Evolutionary conservation across 1,140 invertebrate species (phyloP).

Genomic region (Heliconius melpomene): DNA sequence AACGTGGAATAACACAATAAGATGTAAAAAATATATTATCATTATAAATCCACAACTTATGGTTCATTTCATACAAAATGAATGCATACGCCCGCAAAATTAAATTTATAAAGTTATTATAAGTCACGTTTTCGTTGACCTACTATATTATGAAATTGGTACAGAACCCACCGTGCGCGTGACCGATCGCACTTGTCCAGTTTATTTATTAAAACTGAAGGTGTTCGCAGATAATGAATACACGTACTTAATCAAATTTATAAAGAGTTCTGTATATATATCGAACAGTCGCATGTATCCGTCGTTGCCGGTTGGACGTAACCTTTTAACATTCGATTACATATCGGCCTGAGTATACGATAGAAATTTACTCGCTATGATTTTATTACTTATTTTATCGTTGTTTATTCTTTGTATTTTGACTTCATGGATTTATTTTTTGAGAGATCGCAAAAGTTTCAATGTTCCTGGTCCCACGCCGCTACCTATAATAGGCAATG

Average conservation of each 20-base stretch:
- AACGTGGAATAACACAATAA: no score
- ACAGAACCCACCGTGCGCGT: not conserved
- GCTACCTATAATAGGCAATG: constrained; percentile 61
- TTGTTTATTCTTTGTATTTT: constrained; percentile 42
- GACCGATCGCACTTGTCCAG: not conserved
- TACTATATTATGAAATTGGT: not conserved
- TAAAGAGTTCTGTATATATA: not conserved
- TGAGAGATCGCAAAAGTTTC: constrained; percentile 42
- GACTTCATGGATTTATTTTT: constrained; percentile 54
- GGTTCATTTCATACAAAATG: no score
- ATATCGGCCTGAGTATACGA: not conserved
- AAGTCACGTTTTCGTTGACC: not conserved
- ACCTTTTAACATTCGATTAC: not conserved
- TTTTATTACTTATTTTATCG: constrained; percentile 42
- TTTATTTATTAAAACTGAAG: not conserved
- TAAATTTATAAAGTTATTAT: no score
- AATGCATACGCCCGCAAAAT: no score
- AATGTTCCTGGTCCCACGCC: constrained; percentile 55
- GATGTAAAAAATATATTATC: no score
- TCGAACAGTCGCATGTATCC: not conserved
- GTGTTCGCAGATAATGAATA: not conserved
- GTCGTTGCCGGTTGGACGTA: not conserved
- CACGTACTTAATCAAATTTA: not conserved
- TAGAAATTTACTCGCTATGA: constrained; percentile 36
- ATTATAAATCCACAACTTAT: no score